phyloP scores from a whole-genome alignment of 2,113 vertebrate genomes.

The Centrocercus urophasianus region DNA sequence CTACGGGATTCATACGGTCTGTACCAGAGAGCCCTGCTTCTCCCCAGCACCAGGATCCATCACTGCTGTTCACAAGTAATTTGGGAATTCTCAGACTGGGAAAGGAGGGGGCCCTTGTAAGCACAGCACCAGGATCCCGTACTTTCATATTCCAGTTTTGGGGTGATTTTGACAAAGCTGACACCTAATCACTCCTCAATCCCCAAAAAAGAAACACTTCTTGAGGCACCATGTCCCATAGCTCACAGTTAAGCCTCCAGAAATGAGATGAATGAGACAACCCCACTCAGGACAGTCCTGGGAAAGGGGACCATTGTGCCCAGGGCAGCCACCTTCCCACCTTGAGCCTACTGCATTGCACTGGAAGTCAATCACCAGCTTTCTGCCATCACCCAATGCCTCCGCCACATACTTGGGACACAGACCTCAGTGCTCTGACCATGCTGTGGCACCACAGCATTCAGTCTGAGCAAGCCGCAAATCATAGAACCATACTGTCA shows the following conservation, averaged over 20 bases:
- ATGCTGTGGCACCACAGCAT: accelerated
- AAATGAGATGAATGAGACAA: neutral
- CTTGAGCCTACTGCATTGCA: neutral
- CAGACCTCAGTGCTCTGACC: neutral
- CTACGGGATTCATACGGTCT: neutral
- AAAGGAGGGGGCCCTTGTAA: neutral
- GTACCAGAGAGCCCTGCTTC: neutral
- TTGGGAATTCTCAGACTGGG: neutral
- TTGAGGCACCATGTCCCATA: accelerated
- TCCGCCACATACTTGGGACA: neutral
- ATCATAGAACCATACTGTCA: neutral
- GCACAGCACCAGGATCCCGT: neutral
- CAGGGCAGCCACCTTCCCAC: neutral
- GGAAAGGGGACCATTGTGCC: neutral
- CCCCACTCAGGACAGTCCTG: neutral
- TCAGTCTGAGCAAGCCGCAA: accelerated
- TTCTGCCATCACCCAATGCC: neutral
- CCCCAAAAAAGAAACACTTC: neutral
- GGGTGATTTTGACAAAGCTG: neutral
- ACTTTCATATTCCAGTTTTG: neutral
- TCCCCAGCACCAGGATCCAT: neutral
- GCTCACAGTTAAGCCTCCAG: neutral
- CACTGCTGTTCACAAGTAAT: neutral
- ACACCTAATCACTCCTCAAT: neutral
- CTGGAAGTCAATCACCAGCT: neutral